These are phyloP conservation scores for Antechinus stuartii DNA, from an alignment of 2,113 vertebrate genomes.

Conservation along the genomic window DNA sequence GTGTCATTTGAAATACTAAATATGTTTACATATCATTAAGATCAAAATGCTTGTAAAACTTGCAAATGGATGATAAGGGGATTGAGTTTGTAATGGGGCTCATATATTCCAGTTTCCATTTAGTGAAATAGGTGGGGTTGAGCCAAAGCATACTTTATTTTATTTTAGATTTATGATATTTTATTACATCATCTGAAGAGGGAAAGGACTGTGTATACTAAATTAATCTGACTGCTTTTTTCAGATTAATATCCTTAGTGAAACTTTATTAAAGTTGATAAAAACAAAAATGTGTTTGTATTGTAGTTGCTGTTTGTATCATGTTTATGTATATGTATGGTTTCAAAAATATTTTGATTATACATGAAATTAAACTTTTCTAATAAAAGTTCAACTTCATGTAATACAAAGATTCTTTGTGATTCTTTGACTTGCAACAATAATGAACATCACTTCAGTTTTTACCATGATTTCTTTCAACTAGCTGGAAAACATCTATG, in stretches of 20 bases:
- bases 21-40: constrained; percentile 79
- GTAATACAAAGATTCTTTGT: constrained; percentile 75
- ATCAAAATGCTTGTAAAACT: constrained; percentile 49
- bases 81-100: constrained; percentile 66
- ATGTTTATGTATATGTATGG: constrained; percentile 81
- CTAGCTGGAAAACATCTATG: neutral
- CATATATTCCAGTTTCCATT: constrained; percentile 60
- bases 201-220: constrained; percentile 67
- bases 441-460: neutral
- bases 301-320: constrained; percentile 85
- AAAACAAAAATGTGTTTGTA: constrained; percentile 80
- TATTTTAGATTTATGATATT: constrained; percentile 41
- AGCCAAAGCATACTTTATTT: constrained; percentile 79
- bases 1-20: constrained; percentile 59
- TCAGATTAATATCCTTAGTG: constrained; percentile 75
- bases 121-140: constrained; percentile 69
- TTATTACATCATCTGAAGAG: constrained; percentile 69
- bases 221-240: constrained; percentile 66
- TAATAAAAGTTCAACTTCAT: constrained; percentile 87
- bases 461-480: neutral
- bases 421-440: neutral
- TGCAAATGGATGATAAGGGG: constrained; percentile 32
- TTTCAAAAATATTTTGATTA: constrained; percentile 84
- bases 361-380: constrained; percentile 85
- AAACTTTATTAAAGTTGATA: constrained; percentile 77